A percentile compares a stretch with the other conserved stretches of the same genome.
phyloP scores from a whole-genome alignment of 1,140 invertebrate genomes.

The Drosophila jambulina region DNA sequence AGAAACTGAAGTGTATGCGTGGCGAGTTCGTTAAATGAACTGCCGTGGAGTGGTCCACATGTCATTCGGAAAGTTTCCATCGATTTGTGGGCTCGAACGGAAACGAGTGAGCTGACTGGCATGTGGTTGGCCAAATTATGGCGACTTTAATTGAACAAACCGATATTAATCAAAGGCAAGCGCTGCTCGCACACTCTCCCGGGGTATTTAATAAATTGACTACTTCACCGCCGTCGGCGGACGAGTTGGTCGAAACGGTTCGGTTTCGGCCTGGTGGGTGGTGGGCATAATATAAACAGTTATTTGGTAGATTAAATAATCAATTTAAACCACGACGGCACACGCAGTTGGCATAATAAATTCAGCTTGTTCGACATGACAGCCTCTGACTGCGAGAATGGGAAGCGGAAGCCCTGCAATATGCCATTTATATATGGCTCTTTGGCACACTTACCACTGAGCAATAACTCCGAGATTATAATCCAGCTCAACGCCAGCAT shows the following conservation, averaged over 20 bases:
- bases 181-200: conserved; percentile 13
- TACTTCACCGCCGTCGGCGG: conserved; percentile 30
- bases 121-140: conserved; percentile 69
- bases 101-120: conserved; percentile 29
- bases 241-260: conserved; percentile 16
- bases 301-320: conserved; percentile 76
- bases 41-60: conserved; percentile 17
- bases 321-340: conserved; percentile 73
- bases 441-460: conserved; percentile 76
- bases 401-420: conserved; percentile 28
- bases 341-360: conserved; percentile 74
- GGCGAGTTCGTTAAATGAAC: conserved; percentile 29
- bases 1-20: neutral
- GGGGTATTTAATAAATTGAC: conserved; percentile 71
- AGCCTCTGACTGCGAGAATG: conserved; percentile 14
- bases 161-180: conserved; percentile 72
- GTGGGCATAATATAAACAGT: conserved; percentile 67
- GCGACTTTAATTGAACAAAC: conserved; percentile 75
- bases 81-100: conserved; percentile 21
- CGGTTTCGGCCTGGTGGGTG: conserved; percentile 10
- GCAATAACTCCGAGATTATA: conserved; percentile 82
- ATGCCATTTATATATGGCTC: conserved; percentile 42
- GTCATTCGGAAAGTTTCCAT: conserved; percentile 26
- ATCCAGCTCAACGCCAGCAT: conserved; percentile 79
- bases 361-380: conserved; percentile 59